These are phyloP conservation scores for Pemphigus obesinymphae DNA, from an alignment of 1,140 invertebrate species.

Conservation along the genomic window DNA sequence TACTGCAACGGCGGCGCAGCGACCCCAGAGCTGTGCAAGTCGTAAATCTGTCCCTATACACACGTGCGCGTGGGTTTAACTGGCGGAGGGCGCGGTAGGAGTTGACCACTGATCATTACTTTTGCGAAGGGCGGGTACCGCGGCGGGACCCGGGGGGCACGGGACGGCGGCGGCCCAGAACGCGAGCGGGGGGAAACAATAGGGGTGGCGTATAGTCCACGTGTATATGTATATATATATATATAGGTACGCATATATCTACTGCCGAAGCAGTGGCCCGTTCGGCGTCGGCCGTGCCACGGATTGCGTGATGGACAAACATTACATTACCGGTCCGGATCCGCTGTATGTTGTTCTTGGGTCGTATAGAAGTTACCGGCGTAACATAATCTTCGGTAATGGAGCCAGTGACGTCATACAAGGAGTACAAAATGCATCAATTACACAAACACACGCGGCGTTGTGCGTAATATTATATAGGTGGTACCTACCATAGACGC, in stretches of 20 bases:
- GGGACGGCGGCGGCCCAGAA: not conserved
- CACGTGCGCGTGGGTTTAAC: not conserved
- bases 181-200: not conserved
- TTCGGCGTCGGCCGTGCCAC: not conserved
- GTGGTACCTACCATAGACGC: not conserved
- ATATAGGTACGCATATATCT: not conserved
- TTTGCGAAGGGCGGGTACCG: conserved; percentile 4
- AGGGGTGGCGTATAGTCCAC: not conserved
- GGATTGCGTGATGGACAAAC: conserved; percentile 35
- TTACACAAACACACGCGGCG: conserved; percentile 28
- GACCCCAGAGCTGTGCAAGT: not conserved
- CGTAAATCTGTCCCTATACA: conserved; percentile 26
- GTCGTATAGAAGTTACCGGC: conserved; percentile 12
- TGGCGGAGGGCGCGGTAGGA: not conserved
- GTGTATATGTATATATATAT: not conserved
- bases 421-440: conserved; percentile 26
- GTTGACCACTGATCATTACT: conserved; percentile 39
- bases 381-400: conserved; percentile 40
- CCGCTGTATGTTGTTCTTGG: conserved; percentile 12
- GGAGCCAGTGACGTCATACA: conserved; percentile 38
- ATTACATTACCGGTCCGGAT: conserved; percentile 39
- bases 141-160: not conserved
- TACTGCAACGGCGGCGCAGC: not conserved
- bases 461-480: not conserved
- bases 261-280: not conserved